A percentile compares a stretch with the other conserved stretches of the same genome.
phyloP scores from a whole-genome alignment of 2,797 vertebrate species.

The Periparus ater region DNA sequence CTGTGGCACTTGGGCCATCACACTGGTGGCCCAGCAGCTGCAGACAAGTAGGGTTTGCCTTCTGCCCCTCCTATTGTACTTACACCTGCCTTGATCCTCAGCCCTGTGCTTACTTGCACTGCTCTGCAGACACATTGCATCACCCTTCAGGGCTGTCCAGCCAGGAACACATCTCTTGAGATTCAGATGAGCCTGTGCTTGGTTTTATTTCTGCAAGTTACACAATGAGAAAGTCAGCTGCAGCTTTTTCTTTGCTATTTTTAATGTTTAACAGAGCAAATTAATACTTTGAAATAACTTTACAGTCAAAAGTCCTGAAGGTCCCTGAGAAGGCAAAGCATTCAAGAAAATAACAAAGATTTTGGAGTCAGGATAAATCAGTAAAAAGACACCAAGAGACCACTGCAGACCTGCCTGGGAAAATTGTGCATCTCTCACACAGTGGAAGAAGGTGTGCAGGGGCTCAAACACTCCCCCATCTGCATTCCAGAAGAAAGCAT shows the following conservation, averaged over 20 bases:
- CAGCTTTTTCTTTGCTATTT: neutral
- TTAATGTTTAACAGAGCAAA: neutral
- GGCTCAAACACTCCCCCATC: neutral
- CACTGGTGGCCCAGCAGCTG: neutral
- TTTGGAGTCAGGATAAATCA: neutral
- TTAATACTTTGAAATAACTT: neutral
- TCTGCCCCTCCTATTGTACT: neutral
- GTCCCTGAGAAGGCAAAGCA: neutral
- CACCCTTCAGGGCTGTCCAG: neutral
- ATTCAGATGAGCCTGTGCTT: neutral
- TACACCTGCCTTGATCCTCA: neutral
- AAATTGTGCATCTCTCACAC: accelerated
- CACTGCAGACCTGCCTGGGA: neutral
- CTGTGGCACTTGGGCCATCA: accelerated
- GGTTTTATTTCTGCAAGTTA: neutral
- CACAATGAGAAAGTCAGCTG: neutral
- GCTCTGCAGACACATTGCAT: neutral
- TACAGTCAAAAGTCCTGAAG: neutral
- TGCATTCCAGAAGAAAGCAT: neutral
- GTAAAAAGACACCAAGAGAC: neutral
- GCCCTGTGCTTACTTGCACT: accelerated
- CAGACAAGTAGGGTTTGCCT: neutral
- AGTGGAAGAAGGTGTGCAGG: neutral
- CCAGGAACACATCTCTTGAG: neutral
- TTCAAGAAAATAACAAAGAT: neutral